These are phyloP conservation scores for Geophilus truncorum DNA, from an alignment of 2,888 invertebrate species.

Conservation along the genomic window DNA sequence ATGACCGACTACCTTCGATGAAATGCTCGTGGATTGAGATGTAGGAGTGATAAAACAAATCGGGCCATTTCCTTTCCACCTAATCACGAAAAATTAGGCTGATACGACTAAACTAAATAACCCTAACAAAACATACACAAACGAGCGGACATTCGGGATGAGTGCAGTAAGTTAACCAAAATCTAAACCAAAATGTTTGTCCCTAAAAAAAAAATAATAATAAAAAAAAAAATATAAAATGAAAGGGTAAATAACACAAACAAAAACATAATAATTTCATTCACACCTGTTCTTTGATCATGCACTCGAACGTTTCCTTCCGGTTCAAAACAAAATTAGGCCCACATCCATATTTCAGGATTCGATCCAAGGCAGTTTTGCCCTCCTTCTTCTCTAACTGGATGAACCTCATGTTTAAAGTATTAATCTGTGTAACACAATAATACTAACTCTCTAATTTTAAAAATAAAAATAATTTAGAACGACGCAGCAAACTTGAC, in stretches of 20 bases:
- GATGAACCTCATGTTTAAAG: background rate
- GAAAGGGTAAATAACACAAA: background rate
- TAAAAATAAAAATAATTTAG: background rate
- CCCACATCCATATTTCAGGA: background rate
- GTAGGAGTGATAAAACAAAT: background rate
- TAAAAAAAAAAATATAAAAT: background rate
- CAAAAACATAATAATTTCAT: no score
- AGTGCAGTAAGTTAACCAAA: background rate
- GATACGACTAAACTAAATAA: background rate
- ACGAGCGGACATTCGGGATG: background rate
- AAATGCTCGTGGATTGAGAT: background rate
- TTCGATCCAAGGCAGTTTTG: background rate
- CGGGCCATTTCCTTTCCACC: background rate
- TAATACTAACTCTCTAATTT: background rate
- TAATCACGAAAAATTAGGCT: background rate
- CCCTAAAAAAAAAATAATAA: background rate
- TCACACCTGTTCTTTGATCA: background rate
- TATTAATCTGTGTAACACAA: background rate
- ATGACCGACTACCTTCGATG: background rate
- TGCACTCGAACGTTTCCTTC: background rate
- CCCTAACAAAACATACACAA: background rate
- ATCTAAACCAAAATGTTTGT: slow-evolving; percentile 5
- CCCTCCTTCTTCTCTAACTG: background rate
- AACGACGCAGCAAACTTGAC: background rate
- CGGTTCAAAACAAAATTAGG: slow-evolving; percentile 16